These are phyloP conservation scores for Artibeus lituratus DNA, from an alignment of 2,797 vertebrate genomes.

Conservation along the genomic window DNA sequence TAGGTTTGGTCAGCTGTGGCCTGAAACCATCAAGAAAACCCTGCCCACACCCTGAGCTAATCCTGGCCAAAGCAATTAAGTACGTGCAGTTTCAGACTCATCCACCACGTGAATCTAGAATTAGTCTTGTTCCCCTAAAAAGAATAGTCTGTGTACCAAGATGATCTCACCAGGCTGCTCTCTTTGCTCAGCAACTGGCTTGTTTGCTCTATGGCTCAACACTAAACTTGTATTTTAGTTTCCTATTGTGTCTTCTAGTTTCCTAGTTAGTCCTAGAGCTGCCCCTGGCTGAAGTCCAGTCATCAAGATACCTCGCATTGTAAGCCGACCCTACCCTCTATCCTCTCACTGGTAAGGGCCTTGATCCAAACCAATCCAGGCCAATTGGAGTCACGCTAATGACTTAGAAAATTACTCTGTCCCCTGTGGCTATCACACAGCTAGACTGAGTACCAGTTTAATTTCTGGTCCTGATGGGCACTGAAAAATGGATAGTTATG, in stretches of 20 bases:
- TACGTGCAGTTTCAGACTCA: not conserved
- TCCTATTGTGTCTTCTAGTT: not conserved
- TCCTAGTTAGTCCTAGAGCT: not conserved
- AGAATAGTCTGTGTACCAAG: not conserved
- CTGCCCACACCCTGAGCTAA: not conserved
- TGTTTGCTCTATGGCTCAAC: not conserved
- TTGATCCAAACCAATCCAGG: not conserved
- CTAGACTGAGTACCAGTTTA: not conserved
- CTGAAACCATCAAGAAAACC: not conserved
- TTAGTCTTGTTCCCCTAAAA: not conserved
- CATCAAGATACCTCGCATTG: not conserved
- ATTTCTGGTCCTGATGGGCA: not conserved
- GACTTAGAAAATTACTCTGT: not conserved
- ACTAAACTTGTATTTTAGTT: not conserved
- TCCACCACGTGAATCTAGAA: not conserved
- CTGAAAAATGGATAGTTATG: not conserved
- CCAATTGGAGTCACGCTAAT: not conserved
- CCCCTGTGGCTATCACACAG: not conserved
- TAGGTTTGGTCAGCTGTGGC: not conserved
- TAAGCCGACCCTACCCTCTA: not conserved
- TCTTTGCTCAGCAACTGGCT: not conserved
- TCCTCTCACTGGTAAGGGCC: not conserved
- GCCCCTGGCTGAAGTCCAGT: not conserved
- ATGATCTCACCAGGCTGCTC: not conserved
- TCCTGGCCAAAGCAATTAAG: not conserved